Percentiles rank a stretch among this genome's conserved stretches.
phyloP scores from a whole-genome alignment of 2,797 vertebrate species.

The Coregonus ussuriensis region DNA sequence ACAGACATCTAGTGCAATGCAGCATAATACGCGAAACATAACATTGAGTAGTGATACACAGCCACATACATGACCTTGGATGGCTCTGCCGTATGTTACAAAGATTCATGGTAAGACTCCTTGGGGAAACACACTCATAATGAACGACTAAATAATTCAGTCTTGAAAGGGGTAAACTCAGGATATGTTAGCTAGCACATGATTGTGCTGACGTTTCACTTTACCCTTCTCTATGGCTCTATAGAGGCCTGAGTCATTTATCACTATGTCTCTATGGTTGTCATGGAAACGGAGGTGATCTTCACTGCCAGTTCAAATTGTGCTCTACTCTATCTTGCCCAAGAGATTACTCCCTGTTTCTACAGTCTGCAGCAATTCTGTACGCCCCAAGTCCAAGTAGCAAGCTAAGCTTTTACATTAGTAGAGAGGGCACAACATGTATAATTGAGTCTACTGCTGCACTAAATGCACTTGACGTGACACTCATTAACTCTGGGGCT shows the following conservation, averaged over 20 bases:
- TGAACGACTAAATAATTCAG: conserved; percentile 14
- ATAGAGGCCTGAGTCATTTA: conserved; percentile 29
- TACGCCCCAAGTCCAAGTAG: neutral
- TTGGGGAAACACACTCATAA: neutral
- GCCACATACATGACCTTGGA: too few species aligned
- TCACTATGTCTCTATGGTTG: conserved; percentile 23
- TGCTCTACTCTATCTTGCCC: neutral
- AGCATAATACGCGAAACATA: too few species aligned
- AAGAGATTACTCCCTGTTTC: neutral
- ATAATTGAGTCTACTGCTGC: neutral
- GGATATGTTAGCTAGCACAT: conserved; percentile 11
- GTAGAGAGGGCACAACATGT: neutral
- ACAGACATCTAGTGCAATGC: too few species aligned
- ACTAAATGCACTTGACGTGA: neutral
- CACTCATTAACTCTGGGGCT: neutral
- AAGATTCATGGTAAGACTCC: neutral
- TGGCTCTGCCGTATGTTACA: neutral
- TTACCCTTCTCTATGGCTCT: conserved; percentile 23
- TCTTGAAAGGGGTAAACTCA: conserved; percentile 6
- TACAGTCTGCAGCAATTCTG: neutral
- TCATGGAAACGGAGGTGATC: conserved; percentile 4
- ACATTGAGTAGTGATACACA: too few species aligned
- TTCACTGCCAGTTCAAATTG: neutral
- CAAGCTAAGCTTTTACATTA: neutral
- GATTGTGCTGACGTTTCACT: conserved; percentile 35